Conservation (phyloP, 2,888 invertebrate species). For the Zygothrica quintamaculata region DNA sequence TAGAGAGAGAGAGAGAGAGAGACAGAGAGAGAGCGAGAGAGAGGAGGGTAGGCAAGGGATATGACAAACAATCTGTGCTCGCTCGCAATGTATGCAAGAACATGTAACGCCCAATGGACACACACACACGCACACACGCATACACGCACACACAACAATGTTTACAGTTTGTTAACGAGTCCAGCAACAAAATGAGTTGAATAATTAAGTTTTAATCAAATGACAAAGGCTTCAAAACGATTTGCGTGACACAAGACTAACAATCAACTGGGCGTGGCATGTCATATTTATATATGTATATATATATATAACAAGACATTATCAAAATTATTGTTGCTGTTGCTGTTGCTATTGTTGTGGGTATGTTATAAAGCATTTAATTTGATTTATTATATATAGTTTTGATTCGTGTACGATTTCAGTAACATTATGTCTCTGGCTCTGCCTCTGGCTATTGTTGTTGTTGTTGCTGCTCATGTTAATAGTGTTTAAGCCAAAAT, state of each 20-base stretch:
- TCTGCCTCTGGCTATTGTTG: background rate
- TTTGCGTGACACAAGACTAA: background rate
- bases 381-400: too few species aligned
- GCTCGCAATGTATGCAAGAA: conserved; percentile 51
- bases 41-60: background rate
- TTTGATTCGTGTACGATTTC: too few species aligned
- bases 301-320: background rate
- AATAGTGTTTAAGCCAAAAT: conserved; percentile 54
- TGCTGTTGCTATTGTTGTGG: conserved; percentile 5
- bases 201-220: conserved; percentile 61
- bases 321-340: background rate
- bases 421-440: too few species aligned
- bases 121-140: background rate
- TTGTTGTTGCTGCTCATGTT: conserved; percentile 3
- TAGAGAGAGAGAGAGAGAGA: too few species aligned
- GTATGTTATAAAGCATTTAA: too few species aligned
- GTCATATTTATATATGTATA: background rate
- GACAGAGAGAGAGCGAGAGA: background rate
- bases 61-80: conserved; percentile 36
- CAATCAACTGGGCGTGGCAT: background rate
- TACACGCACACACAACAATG: conserved; percentile 18
- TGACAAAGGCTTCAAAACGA: too few species aligned
- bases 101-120: conserved; percentile 61
- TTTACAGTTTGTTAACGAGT: conserved; percentile 56
- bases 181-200: conserved; percentile 60